Conservation (phyloP, 2,888 invertebrate genomes). For the Mesopsocus fuscifrons region DNA sequence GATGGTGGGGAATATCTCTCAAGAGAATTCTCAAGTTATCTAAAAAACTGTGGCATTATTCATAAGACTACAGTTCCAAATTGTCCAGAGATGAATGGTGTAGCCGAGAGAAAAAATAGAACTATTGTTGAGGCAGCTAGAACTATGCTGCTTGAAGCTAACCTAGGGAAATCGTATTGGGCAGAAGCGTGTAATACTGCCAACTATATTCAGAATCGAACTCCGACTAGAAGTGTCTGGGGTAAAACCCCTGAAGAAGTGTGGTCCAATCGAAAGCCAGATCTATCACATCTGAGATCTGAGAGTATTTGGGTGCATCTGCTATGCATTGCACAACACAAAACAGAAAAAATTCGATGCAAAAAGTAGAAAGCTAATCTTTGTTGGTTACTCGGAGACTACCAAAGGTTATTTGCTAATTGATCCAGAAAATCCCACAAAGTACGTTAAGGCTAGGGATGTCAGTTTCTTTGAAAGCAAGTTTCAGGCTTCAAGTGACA, state of each 20-base stretch:
- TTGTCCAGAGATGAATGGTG: constrained; percentile 16
- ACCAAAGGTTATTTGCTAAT: background rate
- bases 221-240: constrained; percentile 12
- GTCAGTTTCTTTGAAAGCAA: background rate
- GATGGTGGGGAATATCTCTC: constrained; percentile 8
- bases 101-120: constrained; percentile 17
- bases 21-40: background rate
- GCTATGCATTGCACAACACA: too few relatives aligned
- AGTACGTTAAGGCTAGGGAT: background rate
- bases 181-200: constrained; percentile 20
- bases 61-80: constrained; percentile 13
- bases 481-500: background rate
- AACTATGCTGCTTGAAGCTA: constrained; percentile 18
- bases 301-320: constrained; percentile 14
- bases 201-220: constrained; percentile 20
- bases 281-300: constrained; percentile 12
- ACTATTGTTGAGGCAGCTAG: constrained; percentile 18
- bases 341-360: constrained; percentile 11
- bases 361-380: constrained; percentile 7
- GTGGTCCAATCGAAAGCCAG: constrained; percentile 10
- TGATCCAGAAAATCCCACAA: background rate
- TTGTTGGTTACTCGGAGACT: constrained; percentile 13
- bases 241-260: constrained; percentile 11
- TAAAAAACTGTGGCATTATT: background rate
- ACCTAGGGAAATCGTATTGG: constrained; percentile 18